A percentile compares a stretch with the other conserved stretches of the same genome.
Evolutionary conservation across 2,888 invertebrate species (phyloP).

Genomic region (Eurytoma adleriae): DNA sequence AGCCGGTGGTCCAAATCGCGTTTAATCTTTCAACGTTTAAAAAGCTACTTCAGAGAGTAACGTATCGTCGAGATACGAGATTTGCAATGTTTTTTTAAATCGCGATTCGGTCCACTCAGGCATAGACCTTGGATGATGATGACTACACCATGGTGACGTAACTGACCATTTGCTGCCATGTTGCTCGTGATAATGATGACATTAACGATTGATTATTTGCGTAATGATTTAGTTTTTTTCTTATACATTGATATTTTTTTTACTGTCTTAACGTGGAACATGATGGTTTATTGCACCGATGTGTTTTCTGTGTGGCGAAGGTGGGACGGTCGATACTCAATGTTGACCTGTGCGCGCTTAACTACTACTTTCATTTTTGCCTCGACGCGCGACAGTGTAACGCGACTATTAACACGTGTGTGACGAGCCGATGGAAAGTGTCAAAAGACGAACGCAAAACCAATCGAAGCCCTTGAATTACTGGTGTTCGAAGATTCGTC

Average conservation of each 20-base stretch:
- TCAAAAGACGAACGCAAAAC: neutral
- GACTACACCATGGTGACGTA: slow-evolving; percentile 52
- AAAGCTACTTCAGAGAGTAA: neutral
- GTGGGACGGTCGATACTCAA: slow-evolving; percentile 66
- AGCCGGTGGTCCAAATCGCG: slow-evolving; percentile 50
- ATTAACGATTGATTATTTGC: slow-evolving; percentile 57
- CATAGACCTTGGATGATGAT: slow-evolving; percentile 48
- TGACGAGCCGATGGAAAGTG: neutral
- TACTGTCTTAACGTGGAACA: slow-evolving; percentile 61
- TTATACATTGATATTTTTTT: slow-evolving; percentile 40
- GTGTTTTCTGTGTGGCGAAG: slow-evolving; percentile 71
- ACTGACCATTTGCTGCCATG: slow-evolving; percentile 59
- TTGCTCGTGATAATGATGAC: slow-evolving; percentile 62
- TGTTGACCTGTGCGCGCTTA: neutral
- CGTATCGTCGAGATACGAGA: too few relatives aligned
- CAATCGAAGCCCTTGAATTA: slow-evolving; percentile 18
- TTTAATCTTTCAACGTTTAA: neutral
- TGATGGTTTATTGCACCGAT: slow-evolving; percentile 70
- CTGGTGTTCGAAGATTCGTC: neutral
- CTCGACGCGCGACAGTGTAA: slow-evolving; percentile 10
- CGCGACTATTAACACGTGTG: neutral
- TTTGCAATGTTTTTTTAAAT: neutral
- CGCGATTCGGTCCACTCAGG: slow-evolving; percentile 48
- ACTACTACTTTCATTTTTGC: neutral
- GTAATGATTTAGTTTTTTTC: slow-evolving; percentile 42